A percentile compares a stretch with the other conserved stretches of the same genome.
Evolutionary conservation across 2,888 invertebrate species (phyloP).

Genomic region (Polyommatus icarus): DNA sequence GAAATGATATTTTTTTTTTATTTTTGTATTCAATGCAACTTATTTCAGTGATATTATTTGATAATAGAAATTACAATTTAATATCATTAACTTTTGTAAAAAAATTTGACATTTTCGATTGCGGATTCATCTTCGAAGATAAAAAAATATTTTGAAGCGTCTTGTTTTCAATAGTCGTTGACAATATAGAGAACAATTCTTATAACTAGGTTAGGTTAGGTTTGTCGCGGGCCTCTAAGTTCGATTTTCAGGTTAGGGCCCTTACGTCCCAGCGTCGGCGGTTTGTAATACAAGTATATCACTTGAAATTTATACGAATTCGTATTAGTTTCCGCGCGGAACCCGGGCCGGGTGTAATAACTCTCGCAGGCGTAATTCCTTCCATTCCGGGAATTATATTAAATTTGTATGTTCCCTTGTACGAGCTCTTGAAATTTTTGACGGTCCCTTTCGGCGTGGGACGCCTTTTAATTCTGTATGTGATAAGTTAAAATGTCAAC

Average conservation of each 20-base stretch:
- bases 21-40: background rate
- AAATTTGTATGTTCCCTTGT: conserved; percentile 11
- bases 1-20: background rate
- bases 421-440: conserved; percentile 19
- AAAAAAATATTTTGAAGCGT: too few species aligned
- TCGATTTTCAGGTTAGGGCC: too few species aligned
- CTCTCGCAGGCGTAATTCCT: conserved; percentile 22
- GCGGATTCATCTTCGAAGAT: too few species aligned
- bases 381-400: conserved; percentile 23
- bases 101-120: too few species aligned
- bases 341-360: conserved; percentile 29
- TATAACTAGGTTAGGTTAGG: too few species aligned
- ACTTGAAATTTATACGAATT: conserved; percentile 19
- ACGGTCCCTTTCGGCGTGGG: background rate
- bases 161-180: too few species aligned
- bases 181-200: too few species aligned
- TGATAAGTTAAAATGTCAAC: conserved; percentile 2
- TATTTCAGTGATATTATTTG: background rate
- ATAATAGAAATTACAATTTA: too few species aligned
- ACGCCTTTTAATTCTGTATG: conserved; percentile 6
- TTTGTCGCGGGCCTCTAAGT: too few species aligned
- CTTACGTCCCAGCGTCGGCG: background rate
- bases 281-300: background rate
- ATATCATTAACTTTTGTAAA: too few species aligned
- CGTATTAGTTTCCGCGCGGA: conserved; percentile 22